Conservation (phyloP, 2,888 invertebrate species). For the Nephrotoma appendiculata region DNA sequence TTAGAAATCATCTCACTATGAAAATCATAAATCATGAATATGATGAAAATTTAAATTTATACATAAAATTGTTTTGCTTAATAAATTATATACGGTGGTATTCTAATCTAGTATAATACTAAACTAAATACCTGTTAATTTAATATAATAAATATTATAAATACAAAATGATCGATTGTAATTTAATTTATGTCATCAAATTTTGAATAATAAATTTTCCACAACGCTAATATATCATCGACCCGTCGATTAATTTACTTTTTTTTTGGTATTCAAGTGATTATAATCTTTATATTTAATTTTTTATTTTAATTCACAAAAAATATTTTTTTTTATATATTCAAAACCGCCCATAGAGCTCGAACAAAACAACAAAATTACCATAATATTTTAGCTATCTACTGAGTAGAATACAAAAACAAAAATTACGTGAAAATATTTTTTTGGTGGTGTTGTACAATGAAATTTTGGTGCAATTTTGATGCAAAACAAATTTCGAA, state of each 20-base stretch:
- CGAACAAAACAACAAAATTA: neutral
- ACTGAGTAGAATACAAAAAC: neutral
- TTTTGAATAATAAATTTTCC: neutral
- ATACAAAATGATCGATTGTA: neutral
- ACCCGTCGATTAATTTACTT: neutral
- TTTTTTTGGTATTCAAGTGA: neutral
- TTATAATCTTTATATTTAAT: neutral
- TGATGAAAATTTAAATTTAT: neutral
- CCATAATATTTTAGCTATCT: neutral
- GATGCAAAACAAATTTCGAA: neutral
- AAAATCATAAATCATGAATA: neutral
- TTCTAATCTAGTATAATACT: neutral
- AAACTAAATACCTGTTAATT: neutral
- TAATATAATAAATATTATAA: neutral
- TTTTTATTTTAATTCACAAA: neutral
- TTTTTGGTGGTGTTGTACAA: neutral
- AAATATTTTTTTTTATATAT: neutral
- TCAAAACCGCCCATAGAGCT: neutral
- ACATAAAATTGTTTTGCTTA: neutral
- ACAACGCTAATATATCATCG: neutral
- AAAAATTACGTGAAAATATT: neutral
- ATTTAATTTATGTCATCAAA: neutral
- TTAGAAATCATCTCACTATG: neutral
- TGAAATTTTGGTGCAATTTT: neutral
- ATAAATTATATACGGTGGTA: neutral